Conservation (phyloP, 1,140 invertebrate species). For the Bombus breviceps region DNA sequence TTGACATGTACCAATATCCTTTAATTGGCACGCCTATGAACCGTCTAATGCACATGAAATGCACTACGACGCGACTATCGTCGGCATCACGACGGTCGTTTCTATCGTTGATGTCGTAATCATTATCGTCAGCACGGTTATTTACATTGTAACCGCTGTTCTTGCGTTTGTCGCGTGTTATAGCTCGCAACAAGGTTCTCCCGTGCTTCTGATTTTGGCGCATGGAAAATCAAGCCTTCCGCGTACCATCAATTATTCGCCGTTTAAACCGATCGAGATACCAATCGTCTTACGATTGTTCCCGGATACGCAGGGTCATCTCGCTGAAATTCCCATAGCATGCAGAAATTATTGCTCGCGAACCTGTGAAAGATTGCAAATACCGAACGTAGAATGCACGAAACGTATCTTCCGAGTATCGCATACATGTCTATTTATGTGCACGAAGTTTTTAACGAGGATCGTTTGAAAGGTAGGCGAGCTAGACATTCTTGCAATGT, state of each 20-base stretch:
- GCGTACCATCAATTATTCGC: background rate
- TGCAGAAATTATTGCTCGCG: background rate
- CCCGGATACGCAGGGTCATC: background rate
- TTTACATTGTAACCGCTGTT: background rate
- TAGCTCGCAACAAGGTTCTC: background rate
- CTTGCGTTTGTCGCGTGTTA: slow-evolving; percentile 4
- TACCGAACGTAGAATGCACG: slow-evolving; percentile 1
- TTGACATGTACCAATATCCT: slow-evolving; percentile 9
- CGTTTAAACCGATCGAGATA: slow-evolving; percentile 6
- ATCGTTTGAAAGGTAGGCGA: background rate
- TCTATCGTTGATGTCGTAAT: background rate
- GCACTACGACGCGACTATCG: no score
- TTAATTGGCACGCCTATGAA: slow-evolving; percentile 7
- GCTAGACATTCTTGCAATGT: slow-evolving; percentile 68
- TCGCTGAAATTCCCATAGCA: background rate
- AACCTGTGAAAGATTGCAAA: background rate
- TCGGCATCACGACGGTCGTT: background rate
- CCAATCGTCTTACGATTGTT: background rate
- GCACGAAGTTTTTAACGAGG: background rate
- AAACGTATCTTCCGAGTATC: no score
- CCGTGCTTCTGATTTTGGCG: no score
- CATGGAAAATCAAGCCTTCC: background rate
- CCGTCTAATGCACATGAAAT: background rate
- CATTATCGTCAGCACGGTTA: slow-evolving; percentile 18
- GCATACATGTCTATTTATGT: background rate